A percentile compares a stretch with the other conserved stretches of the same genome.
Evolutionary conservation across 2,888 invertebrate genomes (phyloP).

Genomic region (Megaustenia siamemsis): DNA sequence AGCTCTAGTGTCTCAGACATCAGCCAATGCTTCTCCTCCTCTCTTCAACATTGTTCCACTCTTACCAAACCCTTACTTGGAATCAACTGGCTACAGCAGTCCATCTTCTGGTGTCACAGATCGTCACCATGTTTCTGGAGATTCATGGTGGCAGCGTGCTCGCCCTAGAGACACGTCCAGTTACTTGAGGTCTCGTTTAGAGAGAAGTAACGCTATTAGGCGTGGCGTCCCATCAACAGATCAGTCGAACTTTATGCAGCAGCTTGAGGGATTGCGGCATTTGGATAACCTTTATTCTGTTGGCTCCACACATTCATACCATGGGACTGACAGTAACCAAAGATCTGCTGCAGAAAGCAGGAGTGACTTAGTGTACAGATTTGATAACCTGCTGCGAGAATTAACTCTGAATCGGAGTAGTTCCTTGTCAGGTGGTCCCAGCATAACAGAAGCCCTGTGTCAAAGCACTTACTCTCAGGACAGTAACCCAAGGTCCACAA

Average conservation of each 20-base stretch:
- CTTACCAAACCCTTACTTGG: conserved; percentile 47
- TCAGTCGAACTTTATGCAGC: conserved; percentile 35
- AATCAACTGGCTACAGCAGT: conserved; percentile 3
- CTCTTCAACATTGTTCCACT: conserved; percentile 52
- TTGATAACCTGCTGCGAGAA: conserved; percentile 48
- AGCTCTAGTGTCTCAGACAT: not conserved
- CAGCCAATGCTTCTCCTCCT: conserved; percentile 8
- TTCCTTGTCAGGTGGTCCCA: conserved; percentile 16
- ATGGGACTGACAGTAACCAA: conserved; percentile 48
- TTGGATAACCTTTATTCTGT: conserved; percentile 16
- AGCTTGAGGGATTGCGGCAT: conserved; percentile 37
- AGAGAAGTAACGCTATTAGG: conserved; percentile 50
- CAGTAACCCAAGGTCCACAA: conserved; percentile 7
- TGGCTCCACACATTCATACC: conserved; percentile 10
- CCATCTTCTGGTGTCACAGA: conserved; percentile 20
- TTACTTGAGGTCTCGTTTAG: conserved; percentile 46
- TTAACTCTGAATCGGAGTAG: conserved; percentile 21
- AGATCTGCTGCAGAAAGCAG: conserved; percentile 36
- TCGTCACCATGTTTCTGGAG: not conserved
- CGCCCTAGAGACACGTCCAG: conserved; percentile 48
- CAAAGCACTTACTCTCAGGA: not conserved
- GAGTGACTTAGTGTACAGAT: conserved; percentile 37
- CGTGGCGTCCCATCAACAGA: conserved; percentile 27
- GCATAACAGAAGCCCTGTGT: conserved; percentile 12
- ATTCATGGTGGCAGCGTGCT: conserved; percentile 29